Conservation (phyloP, 2,113 vertebrate genomes). For the Phalacrocorax brasilianus region DNA sequence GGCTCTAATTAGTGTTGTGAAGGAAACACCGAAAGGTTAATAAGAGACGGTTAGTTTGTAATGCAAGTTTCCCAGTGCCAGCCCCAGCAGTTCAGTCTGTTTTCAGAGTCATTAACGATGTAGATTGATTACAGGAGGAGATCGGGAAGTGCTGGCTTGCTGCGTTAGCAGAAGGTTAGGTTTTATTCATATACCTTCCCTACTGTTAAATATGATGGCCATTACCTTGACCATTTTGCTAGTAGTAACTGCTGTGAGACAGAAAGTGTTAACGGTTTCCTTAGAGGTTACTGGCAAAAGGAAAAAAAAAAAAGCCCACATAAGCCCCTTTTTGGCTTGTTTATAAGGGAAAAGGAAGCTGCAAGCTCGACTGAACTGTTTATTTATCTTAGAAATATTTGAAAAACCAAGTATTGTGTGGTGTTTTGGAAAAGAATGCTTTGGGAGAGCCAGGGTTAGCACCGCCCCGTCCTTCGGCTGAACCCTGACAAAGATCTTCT, state of each 20-base stretch:
- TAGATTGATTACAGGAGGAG: slow-evolving; percentile 73
- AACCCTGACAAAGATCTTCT: neutral
- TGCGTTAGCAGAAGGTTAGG: slow-evolving; percentile 62
- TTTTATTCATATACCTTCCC: slow-evolving; percentile 61
- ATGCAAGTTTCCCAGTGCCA: slow-evolving; percentile 65
- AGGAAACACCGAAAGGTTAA: slow-evolving; percentile 74
- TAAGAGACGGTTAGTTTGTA: slow-evolving; percentile 71
- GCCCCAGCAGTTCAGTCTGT: slow-evolving; percentile 64
- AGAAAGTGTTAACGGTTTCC: slow-evolving; percentile 41
- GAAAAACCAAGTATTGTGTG: neutral
- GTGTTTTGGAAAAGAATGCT: neutral
- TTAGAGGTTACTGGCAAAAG: neutral
- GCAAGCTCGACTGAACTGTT: neutral
- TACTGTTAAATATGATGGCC: slow-evolving; percentile 56
- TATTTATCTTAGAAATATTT: slow-evolving; percentile 26
- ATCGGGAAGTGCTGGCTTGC: slow-evolving; percentile 62
- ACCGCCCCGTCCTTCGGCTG: neutral
- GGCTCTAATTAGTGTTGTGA: slow-evolving; percentile 64
- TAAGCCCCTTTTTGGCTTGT: neutral
- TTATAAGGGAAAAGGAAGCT: slow-evolving; percentile 26
- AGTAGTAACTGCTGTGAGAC: neutral
- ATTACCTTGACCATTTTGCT: slow-evolving; percentile 46
- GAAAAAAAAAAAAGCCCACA: neutral
- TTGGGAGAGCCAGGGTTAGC: neutral
- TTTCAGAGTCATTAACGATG: slow-evolving; percentile 74